These are phyloP conservation scores for Ceraclea dissimilis DNA, from an alignment of 2,888 invertebrate species.

Conservation along the genomic window DNA sequence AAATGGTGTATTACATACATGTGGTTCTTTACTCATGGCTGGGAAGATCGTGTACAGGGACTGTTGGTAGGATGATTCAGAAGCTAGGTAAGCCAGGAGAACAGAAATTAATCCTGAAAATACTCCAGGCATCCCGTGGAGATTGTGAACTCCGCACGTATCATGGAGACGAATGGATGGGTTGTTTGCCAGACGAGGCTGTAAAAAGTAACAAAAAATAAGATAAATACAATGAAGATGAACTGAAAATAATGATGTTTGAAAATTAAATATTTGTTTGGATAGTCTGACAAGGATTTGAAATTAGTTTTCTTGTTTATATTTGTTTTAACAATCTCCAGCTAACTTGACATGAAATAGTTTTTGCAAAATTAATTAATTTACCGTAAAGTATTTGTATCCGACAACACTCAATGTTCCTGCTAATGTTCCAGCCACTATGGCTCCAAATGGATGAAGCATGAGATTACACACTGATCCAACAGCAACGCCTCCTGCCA, in stretches of 20 bases:
- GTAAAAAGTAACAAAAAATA: neutral
- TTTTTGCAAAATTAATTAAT: no score
- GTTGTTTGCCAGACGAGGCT: slow-evolving; percentile 8
- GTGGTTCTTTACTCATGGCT: slow-evolving; percentile 41
- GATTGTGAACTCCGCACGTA: slow-evolving; percentile 92
- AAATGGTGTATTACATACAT: slow-evolving; percentile 25
- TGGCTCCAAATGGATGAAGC: slow-evolving; percentile 74
- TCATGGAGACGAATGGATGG: slow-evolving; percentile 56
- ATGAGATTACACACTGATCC: slow-evolving; percentile 80
- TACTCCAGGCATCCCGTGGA: slow-evolving; percentile 93
- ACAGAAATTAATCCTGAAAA: slow-evolving; percentile 74
- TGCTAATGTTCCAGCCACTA: slow-evolving; percentile 71
- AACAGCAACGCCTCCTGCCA: slow-evolving; percentile 89
- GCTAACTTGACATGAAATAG: no score
- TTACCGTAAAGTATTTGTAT: slow-evolving; percentile 68
- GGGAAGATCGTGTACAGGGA: slow-evolving; percentile 53
- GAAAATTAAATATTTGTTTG: no score
- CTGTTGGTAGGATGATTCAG: slow-evolving; percentile 54
- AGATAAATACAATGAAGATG: no score
- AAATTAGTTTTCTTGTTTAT: no score
- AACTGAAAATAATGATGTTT: no score
- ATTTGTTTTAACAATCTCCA: no score
- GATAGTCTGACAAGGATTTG: no score
- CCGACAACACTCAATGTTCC: slow-evolving; percentile 75
- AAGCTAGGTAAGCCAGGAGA: slow-evolving; percentile 65